Evolutionary conservation across 2,888 invertebrate species (phyloP).

Genomic region (Coelopa pilipes): DNA sequence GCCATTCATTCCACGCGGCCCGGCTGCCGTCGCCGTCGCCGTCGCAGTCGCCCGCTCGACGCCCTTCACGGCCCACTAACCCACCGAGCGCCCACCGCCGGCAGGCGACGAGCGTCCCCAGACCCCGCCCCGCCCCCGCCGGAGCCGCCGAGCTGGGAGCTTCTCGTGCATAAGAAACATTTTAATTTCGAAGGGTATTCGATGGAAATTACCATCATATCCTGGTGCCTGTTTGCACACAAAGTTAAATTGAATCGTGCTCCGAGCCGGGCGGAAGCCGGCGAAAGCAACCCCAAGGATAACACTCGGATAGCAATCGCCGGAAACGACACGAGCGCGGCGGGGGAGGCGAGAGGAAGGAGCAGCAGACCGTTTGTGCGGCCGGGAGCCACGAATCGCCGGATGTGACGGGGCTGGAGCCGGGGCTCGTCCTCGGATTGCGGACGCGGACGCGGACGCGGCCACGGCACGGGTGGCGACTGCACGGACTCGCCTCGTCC

Average conservation of each 20-base stretch:
- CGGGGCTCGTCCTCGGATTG: too few species aligned
- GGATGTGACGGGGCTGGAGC: neutral
- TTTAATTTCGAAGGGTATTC: conserved; percentile 58
- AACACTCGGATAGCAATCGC: neutral
- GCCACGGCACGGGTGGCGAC: too few species aligned
- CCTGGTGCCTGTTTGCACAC: conserved; percentile 24
- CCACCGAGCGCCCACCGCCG: conserved; percentile 44
- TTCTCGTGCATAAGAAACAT: conserved; percentile 60
- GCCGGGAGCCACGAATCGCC: conserved; percentile 10
- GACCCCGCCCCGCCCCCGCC: too few species aligned
- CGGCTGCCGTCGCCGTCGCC: neutral
- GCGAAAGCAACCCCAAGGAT: neutral
- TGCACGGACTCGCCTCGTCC: too few species aligned
- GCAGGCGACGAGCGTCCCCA: neutral
- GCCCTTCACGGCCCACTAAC: too few species aligned
- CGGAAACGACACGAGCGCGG: neutral
- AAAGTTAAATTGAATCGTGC: conserved; percentile 30
- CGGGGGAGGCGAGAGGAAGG: neutral
- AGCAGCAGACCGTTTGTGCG: neutral
- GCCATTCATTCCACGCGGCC: too few species aligned
- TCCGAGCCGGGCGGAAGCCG: neutral
- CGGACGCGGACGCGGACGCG: too few species aligned
- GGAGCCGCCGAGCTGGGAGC: conserved; percentile 41
- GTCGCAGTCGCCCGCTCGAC: neutral
- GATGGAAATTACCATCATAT: conserved; percentile 52